Percentiles rank a stretch among this genome's conserved stretches.
phyloP scores from a whole-genome alignment of 2,888 invertebrate genomes.

The Orchesella flavescens region DNA sequence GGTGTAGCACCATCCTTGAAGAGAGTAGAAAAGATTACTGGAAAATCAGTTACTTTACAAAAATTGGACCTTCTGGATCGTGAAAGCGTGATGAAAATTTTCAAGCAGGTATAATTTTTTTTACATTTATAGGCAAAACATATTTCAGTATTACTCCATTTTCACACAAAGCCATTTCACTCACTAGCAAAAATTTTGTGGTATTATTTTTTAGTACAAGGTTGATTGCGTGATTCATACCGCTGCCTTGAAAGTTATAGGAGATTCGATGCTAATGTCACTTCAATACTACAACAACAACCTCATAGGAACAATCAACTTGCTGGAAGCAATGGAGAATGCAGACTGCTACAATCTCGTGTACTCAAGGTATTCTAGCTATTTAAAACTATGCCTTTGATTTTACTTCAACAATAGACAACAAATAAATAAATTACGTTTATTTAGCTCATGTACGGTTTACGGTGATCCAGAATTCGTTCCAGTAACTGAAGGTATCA shows the following conservation, averaged over 20 bases:
- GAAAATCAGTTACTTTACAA: neutral
- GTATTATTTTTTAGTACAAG: constrained; percentile 73
- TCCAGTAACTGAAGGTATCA: constrained; percentile 89
- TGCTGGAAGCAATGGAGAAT: constrained; percentile 84
- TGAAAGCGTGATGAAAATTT: constrained; percentile 83
- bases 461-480: constrained; percentile 91
- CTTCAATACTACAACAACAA: constrained; percentile 21
- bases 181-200: too few relatives aligned
- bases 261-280: neutral
- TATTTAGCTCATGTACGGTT: constrained; percentile 87
- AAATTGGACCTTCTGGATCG: constrained; percentile 75
- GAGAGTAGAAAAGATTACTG: constrained; percentile 4
- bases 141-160: too few relatives aligned
- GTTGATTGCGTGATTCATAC: constrained; percentile 25
- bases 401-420: neutral
- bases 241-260: constrained; percentile 18
- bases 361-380: constrained; percentile 78
- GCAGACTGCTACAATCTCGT: constrained; percentile 88
- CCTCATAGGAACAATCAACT: neutral
- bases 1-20: neutral
- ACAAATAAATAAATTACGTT: neutral
- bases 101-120: constrained; percentile 90
- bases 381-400: too few relatives aligned
- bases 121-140: neutral
- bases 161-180: too few relatives aligned